These are phyloP conservation scores for Ormyrus thymus DNA, from an alignment of 2,888 invertebrate species.

Conservation along the genomic window DNA sequence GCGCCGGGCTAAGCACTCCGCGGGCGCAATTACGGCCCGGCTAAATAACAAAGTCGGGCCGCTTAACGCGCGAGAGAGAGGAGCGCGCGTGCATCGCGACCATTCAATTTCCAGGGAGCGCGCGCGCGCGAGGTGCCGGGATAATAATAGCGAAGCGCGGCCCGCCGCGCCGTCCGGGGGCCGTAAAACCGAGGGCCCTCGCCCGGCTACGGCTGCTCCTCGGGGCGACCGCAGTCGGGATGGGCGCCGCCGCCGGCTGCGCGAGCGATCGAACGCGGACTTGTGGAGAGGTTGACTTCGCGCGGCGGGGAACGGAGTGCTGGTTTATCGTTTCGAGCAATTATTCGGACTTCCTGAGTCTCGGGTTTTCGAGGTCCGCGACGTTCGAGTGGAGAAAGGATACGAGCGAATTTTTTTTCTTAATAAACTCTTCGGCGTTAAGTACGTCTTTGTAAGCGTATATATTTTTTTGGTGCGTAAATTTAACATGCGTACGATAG, in stretches of 20 bases:
- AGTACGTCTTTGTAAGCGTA: too few relatives aligned
- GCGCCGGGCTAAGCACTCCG: neutral
- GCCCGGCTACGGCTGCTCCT: too few relatives aligned
- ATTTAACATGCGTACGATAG: too few relatives aligned
- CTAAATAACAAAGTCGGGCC: neutral
- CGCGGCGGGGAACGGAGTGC: too few relatives aligned
- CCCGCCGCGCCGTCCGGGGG: neutral
- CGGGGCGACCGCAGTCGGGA: slow-evolving; percentile 2
- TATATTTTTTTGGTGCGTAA: too few relatives aligned
- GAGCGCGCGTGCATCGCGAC: neutral
- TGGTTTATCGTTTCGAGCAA: too few relatives aligned
- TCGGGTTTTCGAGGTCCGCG: too few relatives aligned
- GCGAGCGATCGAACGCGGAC: slow-evolving; percentile 37
- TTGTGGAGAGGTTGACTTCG: too few relatives aligned
- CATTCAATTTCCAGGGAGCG: neutral
- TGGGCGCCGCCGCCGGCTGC: neutral
- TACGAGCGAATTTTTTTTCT: too few relatives aligned
- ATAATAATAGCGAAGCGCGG: neutral
- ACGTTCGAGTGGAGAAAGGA: too few relatives aligned
- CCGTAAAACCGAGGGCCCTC: neutral
- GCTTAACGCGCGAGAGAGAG: neutral
- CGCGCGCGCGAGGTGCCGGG: neutral
- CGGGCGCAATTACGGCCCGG: slow-evolving; percentile 12
- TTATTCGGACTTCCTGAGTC: too few relatives aligned
- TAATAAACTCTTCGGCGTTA: too few relatives aligned